Evolutionary conservation across 2,888 invertebrate species (phyloP), one percentile per base, ranked within the genome.

Genomic region (Monoplex corrugatus): DNA sequence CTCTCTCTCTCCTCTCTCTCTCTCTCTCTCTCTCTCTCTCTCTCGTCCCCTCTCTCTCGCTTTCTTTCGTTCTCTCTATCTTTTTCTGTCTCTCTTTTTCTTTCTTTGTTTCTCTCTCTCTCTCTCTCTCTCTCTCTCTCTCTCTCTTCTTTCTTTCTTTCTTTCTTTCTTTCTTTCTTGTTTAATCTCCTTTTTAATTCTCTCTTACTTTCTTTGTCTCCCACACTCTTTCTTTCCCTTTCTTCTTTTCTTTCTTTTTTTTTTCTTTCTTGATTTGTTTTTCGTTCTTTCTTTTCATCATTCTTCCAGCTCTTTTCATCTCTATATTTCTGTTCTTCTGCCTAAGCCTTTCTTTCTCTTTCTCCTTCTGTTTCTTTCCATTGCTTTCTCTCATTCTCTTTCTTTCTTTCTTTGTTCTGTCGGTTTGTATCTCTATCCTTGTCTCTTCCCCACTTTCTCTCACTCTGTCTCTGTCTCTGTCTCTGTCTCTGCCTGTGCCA

Each of bases 391-490:
- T 19, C 6, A 10, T n/a, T 75, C 45, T 83, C 10, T 83, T 45
- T 83, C 43, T 83, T 6, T 45, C 5, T 83, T 45, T 83, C 23
- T 83, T 45, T 45, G 10, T n/a, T 28, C 72, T 32, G 16, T 72
- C 72, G 19, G 16, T 32, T 5, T 83, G 45, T 45, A 19, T 44
- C 44, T 6, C 45, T 72, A 23, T 75, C 35, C 75, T 16, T 44
- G 32, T n/a, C 44, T n/a, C 19, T 35, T 28, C 6, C 10, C 5
- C 23, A 28, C 2, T 3, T 13, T 88, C n/a, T 68, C 84, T 63
- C n/a, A n/a, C 40, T 82, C 50, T 84, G 83, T 72, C 63, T 63
- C 43, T 88, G 43, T 83, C 50, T 63, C 40, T 84, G 43, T 72
- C 72, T 57, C 44, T 38, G 68, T 44, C 45, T 78, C 2, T 50